Base-by-base conservation (phyloP, 2,113 vertebrate genomes). In the Gallinago jamesoni region DNA sequence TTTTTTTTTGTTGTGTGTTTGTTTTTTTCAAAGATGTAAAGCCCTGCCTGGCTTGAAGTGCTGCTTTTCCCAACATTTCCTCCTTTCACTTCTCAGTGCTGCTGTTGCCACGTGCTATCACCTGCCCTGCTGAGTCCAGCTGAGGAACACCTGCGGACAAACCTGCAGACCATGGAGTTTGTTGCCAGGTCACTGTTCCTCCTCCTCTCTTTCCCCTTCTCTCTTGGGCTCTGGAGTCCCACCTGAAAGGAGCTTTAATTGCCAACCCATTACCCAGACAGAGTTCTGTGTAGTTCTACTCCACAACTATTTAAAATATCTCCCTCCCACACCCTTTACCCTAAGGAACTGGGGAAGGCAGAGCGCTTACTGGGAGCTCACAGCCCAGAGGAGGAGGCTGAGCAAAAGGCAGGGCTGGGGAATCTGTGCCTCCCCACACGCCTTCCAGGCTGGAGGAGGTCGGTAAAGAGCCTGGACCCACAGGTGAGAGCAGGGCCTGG, bases 371-470 rank as follows among this genome's bases (percentile, higher is more conserved):
- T 72, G 73, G 48, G 28, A n/a, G 33, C 39, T 30, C 23, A 3
- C 4, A 67, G 37, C 41, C 31, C 12, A 23, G 41, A 56, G 48
- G 28, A 84, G 10, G 24, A 50, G 12, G 12, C 16, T 5, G n/a
- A 25, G 1, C 30, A 57, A 79, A 79, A 55, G 0, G 5, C 25
- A 69, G 55, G 35, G 41, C 16, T 52, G 39, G 3, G 28, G 12
- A 41, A 56, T 8, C 39, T 35, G 5, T 9, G 12, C 43, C 13
- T 48, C 55, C 45, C 73, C 41, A 28, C 41, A 43, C 56, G 37
- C 4, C 7, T 13, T 52, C 35, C 4, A 0, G 43, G 3, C 7
- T 12, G 18, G 66, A 41, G 43, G 28, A 30, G 37, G n/a, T 4
- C 35, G 52, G 56, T 30, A 12, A 72, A 73, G 7, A 31, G 59